phyloP scores from a whole-genome alignment of 2,113 vertebrate genomes.

The crab-eating macaque (Macaca fascicularis) region DNA sequence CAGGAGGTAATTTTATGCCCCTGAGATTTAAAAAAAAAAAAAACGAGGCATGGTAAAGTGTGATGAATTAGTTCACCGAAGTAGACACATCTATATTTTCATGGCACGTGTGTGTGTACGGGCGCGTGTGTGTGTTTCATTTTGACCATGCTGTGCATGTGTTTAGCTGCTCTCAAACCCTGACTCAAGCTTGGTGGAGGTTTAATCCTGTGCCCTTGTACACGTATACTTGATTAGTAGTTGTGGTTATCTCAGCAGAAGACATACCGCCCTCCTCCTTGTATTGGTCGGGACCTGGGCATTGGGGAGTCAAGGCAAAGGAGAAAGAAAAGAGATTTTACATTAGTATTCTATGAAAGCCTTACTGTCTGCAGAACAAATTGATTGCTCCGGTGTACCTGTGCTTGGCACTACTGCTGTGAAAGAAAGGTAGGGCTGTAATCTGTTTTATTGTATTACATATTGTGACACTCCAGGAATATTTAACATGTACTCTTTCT shows the following conservation, averaged over 20 bases:
- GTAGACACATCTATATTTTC: conserved; percentile 79
- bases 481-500: conserved; percentile 82
- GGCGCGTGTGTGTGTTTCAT: conserved; percentile 80
- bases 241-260: conserved; percentile 96
- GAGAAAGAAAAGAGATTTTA: conserved; percentile 89
- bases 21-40: conserved; percentile 82
- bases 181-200: conserved; percentile 91
- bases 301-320: conserved; percentile 91
- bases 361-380: conserved; percentile 96
- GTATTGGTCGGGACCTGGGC: conserved; percentile 92
- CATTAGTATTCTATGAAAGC: conserved; percentile 96
- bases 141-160: conserved; percentile 84
- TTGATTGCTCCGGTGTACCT: conserved; percentile 98
- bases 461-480: conserved; percentile 86
- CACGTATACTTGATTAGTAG: conserved; percentile 95
- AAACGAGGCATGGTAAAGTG: conserved; percentile 85
- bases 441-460: conserved; percentile 92
- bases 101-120: conserved; percentile 57
- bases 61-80: conserved; percentile 87
- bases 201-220: conserved; percentile 94
- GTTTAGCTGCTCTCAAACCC: conserved; percentile 86
- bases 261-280: conserved; percentile 90
- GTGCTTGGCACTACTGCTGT: conserved; percentile 95
- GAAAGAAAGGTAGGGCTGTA: conserved; percentile 93
- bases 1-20: conserved; percentile 86